These are phyloP conservation scores for Crossocerus cetratus DNA, from an alignment of 2,888 invertebrate species.

Conservation along the genomic window DNA sequence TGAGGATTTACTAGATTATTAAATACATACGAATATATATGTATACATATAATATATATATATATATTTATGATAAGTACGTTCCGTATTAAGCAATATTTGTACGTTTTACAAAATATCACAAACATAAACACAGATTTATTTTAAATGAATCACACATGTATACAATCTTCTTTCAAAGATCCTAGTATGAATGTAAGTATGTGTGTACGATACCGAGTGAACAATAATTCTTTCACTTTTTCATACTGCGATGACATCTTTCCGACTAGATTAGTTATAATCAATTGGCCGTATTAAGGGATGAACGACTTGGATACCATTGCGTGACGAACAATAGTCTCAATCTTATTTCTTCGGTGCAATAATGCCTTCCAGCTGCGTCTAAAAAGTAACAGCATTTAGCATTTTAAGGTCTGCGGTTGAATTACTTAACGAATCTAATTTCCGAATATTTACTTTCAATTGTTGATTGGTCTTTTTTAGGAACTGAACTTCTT, in stretches of 20 bases:
- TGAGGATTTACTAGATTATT: constrained; percentile 9
- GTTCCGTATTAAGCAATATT: constrained; percentile 69
- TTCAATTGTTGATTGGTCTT: constrained; percentile 96
- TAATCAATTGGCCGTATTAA: too few species aligned
- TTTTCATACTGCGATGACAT: constrained; percentile 22
- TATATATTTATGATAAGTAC: constrained; percentile 63
- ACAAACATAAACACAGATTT: constrained; percentile 63
- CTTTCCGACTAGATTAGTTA: constrained; percentile 11
- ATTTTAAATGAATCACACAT: constrained; percentile 49
- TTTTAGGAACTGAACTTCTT: constrained; percentile 94
- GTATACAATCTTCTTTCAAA: too few species aligned
- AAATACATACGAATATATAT: constrained; percentile 31
- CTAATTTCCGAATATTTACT: constrained; percentile 77
- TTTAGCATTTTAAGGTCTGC: not conserved
- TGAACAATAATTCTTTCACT: not conserved
- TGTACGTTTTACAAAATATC: constrained; percentile 69
- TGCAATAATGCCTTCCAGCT: constrained; percentile 95
- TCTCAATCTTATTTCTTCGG: constrained; percentile 93
- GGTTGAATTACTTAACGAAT: not conserved
- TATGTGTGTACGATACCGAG: too few species aligned
- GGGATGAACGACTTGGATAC: too few species aligned
- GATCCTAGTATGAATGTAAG: too few species aligned
- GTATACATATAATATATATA: too few species aligned
- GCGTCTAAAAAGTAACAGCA: constrained; percentile 81
- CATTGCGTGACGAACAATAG: too few species aligned